Evolutionary conservation across 2,113 vertebrate species (phyloP).

Genomic region (Scalopus aquaticus): DNA sequence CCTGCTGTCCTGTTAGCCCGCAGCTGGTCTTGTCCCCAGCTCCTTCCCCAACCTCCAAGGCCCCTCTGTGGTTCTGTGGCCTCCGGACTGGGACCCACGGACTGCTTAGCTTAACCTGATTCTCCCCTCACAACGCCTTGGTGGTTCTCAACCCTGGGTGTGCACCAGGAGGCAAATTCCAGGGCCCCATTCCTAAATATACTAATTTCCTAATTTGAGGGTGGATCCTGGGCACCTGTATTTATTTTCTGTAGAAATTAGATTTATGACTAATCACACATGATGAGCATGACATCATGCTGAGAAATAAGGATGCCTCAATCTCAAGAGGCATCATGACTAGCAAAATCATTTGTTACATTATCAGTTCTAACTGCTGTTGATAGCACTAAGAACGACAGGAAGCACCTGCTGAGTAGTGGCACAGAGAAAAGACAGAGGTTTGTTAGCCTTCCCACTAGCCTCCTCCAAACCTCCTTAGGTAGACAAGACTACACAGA

Average conservation of each 20-base stretch:
- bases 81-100: neutral
- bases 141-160: neutral
- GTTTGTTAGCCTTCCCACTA: neutral
- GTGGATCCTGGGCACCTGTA: neutral
- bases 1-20: neutral
- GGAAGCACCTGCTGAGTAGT: neutral
- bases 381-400: neutral
- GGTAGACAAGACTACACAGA: neutral
- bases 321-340: neutral
- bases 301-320: neutral
- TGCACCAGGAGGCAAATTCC: neutral
- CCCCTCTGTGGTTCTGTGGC: neutral
- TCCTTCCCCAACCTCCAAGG: neutral
- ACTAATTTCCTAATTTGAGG: neutral
- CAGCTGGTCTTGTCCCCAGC: rapidly evolving
- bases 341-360: neutral
- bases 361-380: neutral
- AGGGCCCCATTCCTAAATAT: neutral
- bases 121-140: neutral
- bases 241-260: neutral
- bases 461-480: neutral
- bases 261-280: neutral
- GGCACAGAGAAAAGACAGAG: too few species aligned
- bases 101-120: neutral
- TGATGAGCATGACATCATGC: neutral